phyloP scores from a whole-genome alignment of 2,113 vertebrate species.

The Carlito syrichta region DNA sequence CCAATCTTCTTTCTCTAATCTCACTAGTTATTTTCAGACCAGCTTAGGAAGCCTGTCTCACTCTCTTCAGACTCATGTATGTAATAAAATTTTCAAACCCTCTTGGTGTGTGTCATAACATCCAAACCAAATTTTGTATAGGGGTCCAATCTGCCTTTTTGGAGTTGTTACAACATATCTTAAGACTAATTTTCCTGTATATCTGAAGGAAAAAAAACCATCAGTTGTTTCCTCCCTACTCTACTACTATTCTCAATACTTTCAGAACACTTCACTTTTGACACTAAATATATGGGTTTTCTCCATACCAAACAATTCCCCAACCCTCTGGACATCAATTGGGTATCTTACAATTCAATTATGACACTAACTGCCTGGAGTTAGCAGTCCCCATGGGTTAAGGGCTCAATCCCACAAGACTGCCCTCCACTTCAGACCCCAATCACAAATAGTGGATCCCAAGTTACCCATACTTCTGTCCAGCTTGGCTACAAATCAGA shows the following conservation, averaged over 20 bases:
- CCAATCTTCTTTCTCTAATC: not conserved
- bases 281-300: not conserved
- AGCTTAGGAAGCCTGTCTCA: not conserved
- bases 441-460: no score
- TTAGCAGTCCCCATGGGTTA: not conserved
- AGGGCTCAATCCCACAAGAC: not conserved
- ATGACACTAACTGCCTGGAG: not conserved
- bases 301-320: not conserved
- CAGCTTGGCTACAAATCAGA: not conserved
- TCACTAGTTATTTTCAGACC: not conserved
- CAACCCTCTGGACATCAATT: not conserved
- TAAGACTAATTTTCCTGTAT: not conserved
- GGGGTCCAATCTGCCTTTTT: not conserved
- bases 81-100: not conserved
- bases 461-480: not conserved
- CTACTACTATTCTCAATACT: not conserved
- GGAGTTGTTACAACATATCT: not conserved
- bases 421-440: not conserved
- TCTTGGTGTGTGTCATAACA: not conserved
- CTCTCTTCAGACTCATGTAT: not conserved
- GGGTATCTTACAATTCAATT: not conserved
- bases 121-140: not conserved
- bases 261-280: not conserved
- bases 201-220: not conserved
- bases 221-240: not conserved